Percentiles rank a stretch among this genome's conserved stretches.
Conservation (phyloP, 1,140 invertebrate genomes). For the Caerostris darwini region DNA sequence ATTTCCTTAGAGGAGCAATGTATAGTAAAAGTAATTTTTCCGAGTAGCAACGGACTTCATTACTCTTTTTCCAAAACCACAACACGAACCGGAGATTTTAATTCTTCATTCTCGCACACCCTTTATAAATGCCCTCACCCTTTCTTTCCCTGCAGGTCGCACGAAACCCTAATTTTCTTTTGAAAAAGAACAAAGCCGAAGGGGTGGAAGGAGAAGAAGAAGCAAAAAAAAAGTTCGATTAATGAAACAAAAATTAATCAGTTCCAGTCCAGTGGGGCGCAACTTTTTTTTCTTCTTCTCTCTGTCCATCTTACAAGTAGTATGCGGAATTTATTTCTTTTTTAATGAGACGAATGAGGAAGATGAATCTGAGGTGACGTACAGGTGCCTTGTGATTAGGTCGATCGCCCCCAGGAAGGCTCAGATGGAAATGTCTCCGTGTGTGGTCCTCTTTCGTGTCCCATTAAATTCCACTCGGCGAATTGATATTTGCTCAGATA, state of each 20-base stretch:
- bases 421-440: conserved; percentile 4
- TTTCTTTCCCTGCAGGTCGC: not conserved
- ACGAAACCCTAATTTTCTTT: not conserved
- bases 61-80: not conserved
- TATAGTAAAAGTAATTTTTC: not conserved
- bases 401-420: conserved; percentile 8
- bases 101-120: not conserved
- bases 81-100: not conserved
- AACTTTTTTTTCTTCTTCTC: not conserved
- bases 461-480: conserved; percentile 33
- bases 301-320: not conserved
- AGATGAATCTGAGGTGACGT: not conserved
- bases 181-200: not conserved
- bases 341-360: conserved; percentile 32
- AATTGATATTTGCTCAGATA: conserved; percentile 25
- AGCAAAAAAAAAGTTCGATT: conserved; percentile 8
- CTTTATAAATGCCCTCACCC: conserved; percentile 1
- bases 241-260: conserved; percentile 61
- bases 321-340: not conserved
- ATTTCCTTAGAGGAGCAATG: not conserved
- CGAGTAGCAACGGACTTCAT: not conserved
- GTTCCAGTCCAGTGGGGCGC: conserved; percentile 48
- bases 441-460: conserved; percentile 1
- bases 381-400: conserved; percentile 43
- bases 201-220: not conserved